A percentile compares a stretch with the other conserved stretches of the same genome.
Conservation (phyloP, 2,888 invertebrate genomes). For the Serrognathus titanus region DNA sequence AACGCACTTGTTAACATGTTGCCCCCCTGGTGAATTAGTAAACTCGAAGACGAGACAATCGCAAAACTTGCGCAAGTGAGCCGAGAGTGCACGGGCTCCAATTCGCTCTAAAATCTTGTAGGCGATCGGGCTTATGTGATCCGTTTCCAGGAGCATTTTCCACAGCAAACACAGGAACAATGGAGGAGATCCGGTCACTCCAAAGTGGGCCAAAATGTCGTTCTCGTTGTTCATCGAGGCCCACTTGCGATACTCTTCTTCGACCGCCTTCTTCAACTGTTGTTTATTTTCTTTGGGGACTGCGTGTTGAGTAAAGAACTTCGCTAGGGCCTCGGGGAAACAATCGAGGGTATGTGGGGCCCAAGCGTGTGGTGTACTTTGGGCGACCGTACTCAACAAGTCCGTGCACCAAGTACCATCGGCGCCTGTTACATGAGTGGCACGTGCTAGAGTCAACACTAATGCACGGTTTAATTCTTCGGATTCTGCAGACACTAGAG, state of each 20-base stretch:
- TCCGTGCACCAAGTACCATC: slow-evolving; percentile 88
- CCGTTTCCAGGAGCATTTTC: slow-evolving; percentile 94
- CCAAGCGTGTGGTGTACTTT: slow-evolving; percentile 94
- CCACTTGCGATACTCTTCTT: slow-evolving; percentile 96
- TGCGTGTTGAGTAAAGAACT: slow-evolving; percentile 84
- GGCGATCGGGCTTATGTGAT: slow-evolving; percentile 90
- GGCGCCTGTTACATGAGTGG: slow-evolving; percentile 90
- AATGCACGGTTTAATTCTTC: slow-evolving; percentile 91
- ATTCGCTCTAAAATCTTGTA: slow-evolving; percentile 93
- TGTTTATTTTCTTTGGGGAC: slow-evolving; percentile 87
- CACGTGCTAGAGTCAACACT: slow-evolving; percentile 88
- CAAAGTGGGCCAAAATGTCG: slow-evolving; percentile 93
- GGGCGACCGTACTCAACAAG: slow-evolving; percentile 82
- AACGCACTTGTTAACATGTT: slow-evolving; percentile 89
- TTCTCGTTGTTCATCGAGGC: slow-evolving; percentile 95
- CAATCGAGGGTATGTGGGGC: slow-evolving; percentile 88
- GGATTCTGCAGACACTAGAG: slow-evolving; percentile 87
- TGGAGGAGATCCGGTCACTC: slow-evolving; percentile 87
- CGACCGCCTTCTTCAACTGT: slow-evolving; percentile 85
- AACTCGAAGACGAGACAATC: slow-evolving; percentile 94
- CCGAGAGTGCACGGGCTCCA: slow-evolving; percentile 85
- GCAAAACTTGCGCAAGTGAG: slow-evolving; percentile 90
- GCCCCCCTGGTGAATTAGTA: slow-evolving; percentile 81
- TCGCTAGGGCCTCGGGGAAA: slow-evolving; percentile 84
- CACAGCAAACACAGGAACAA: slow-evolving; percentile 89